Conservation (phyloP, 2,797 vertebrate species). For the Odontamblyopus lacepedii region DNA sequence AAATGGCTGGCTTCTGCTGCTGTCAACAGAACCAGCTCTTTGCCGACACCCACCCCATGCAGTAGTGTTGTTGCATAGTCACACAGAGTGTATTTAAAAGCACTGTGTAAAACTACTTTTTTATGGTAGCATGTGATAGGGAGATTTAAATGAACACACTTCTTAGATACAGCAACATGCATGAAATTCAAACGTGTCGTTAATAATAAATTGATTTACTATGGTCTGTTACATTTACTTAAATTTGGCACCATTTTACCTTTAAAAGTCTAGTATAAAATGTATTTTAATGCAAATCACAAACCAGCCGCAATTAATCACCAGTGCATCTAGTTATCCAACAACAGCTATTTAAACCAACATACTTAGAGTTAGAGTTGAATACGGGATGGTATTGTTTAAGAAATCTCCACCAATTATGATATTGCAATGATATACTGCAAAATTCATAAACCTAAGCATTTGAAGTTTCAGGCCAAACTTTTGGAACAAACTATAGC, state of each 20-base stretch:
- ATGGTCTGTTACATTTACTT: neutral
- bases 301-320: neutral
- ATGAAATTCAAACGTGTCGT: neutral
- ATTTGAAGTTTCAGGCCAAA: neutral
- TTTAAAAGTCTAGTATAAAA: no score
- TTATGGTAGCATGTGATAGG: slow-evolving; percentile 10
- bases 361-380: neutral
- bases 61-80: slow-evolving; percentile 34
- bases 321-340: neutral
- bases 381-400: neutral
- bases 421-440: neutral
- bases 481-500: no score
- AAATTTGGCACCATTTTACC: neutral
- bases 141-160: slow-evolving; percentile 9
- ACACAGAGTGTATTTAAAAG: slow-evolving; percentile 29
- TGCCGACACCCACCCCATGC: slow-evolving; percentile 33
- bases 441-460: neutral
- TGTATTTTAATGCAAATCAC: neutral
- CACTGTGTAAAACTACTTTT: slow-evolving; percentile 23
- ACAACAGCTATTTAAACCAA: neutral
- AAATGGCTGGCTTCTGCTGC: slow-evolving; percentile 52
- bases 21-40: slow-evolving; percentile 42
- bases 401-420: neutral
- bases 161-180: neutral
- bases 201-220: neutral